These are phyloP conservation scores for Menura novaehollandiae DNA, from an alignment of 2,113 vertebrate genomes.

Conservation along the genomic window DNA sequence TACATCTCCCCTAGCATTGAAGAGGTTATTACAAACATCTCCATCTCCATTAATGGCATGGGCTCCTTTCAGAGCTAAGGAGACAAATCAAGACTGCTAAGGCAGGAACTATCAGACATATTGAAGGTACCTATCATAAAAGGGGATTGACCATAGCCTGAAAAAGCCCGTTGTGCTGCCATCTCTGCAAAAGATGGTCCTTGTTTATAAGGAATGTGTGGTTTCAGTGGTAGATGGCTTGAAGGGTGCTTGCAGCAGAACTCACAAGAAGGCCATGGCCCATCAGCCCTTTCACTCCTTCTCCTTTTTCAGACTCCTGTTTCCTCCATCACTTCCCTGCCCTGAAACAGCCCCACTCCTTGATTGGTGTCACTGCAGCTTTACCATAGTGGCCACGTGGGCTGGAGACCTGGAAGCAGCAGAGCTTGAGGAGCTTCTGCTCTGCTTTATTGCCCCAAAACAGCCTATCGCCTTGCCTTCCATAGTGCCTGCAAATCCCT, in stretches of 20 bases:
- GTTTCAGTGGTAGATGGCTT: background rate
- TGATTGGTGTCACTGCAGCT: rapidly evolving
- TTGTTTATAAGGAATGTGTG: background rate
- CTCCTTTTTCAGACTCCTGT: background rate
- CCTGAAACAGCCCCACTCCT: background rate
- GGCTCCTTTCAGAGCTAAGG: background rate
- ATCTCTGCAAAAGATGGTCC: background rate
- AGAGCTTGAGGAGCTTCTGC: background rate
- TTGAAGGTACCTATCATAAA: background rate
- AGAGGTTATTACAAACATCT: background rate
- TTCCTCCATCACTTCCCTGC: background rate
- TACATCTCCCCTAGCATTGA: background rate
- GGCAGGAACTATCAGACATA: background rate
- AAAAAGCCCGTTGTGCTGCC: background rate
- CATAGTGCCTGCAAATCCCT: background rate
- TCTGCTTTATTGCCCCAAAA: background rate
- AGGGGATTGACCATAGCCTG: background rate
- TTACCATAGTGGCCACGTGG: background rate
- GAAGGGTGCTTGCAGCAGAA: background rate
- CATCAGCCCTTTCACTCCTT: background rate
- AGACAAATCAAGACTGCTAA: background rate
- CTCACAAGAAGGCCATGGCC: background rate
- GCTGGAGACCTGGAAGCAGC: background rate
- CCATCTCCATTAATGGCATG: background rate
- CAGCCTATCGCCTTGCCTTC: rapidly evolving